A percentile compares a stretch with the other conserved stretches of the same genome.
phyloP scores from a whole-genome alignment of 2,797 vertebrate species.

The Phalanger gymnotis region DNA sequence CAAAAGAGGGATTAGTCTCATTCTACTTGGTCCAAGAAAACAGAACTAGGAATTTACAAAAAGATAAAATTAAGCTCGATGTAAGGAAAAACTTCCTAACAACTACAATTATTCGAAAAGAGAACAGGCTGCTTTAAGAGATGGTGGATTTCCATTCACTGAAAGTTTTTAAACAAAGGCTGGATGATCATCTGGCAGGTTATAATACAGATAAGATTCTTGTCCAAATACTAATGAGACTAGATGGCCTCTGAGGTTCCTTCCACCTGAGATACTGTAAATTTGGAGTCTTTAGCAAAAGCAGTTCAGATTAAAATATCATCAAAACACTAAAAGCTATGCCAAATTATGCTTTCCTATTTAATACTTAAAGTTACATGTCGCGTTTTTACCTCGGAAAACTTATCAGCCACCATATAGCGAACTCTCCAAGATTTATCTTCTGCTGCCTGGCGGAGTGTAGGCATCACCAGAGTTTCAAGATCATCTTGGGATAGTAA shows the following conservation, averaged over 20 bases:
- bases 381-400: conserved; percentile 83
- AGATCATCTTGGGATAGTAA: conserved; percentile 92
- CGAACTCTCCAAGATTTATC: conserved; percentile 88
- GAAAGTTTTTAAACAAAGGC: background rate
- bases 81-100: background rate
- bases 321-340: background rate
- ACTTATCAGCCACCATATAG: conserved; percentile 89
- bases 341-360: background rate
- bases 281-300: background rate
- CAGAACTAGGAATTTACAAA: background rate
- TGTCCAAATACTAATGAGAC: background rate
- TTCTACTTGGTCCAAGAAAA: background rate
- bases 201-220: background rate
- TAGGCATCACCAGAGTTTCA: conserved; percentile 91
- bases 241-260: background rate
- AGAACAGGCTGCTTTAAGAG: background rate
- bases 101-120: background rate
- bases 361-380: conserved; percentile 35
- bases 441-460: conserved; percentile 85
- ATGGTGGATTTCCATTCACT: background rate
- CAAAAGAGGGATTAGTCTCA: background rate
- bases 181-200: background rate
- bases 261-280: background rate
- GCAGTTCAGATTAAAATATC: background rate
- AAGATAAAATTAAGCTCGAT: background rate